Conservation (phyloP, 2,888 invertebrate genomes). For the Sinohyriopsis cumingii region DNA sequence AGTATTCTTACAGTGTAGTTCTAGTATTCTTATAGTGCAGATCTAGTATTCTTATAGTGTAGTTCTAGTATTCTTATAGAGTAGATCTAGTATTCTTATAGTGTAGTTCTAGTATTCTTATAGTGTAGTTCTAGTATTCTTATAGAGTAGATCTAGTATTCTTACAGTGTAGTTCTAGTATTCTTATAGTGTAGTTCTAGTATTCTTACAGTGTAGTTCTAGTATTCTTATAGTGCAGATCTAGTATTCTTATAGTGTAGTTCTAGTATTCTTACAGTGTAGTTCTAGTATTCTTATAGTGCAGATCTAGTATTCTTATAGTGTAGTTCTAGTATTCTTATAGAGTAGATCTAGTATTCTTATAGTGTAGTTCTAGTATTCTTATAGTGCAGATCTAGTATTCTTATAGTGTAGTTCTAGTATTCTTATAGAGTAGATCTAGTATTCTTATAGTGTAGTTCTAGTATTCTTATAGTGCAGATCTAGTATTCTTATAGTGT, state of each 20-base stretch:
- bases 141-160: background rate
- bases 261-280: background rate
- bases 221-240: too few species aligned
- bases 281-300: too few species aligned
- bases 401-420: background rate
- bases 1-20: too few species aligned
- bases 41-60: background rate
- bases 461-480: background rate
- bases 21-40: too few species aligned
- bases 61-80: background rate
- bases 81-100: background rate
- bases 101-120: background rate
- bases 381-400: background rate
- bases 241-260: background rate
- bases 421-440: background rate
- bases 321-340: background rate
- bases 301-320: background rate
- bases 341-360: background rate
- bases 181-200: background rate
- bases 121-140: background rate
- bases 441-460: background rate
- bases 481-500: background rate
- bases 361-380: background rate
- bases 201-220: too few species aligned
- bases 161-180: too few species aligned